Evolutionary conservation across 2,113 vertebrate genomes (phyloP).

Genomic region (Chaenogobius annularis): DNA sequence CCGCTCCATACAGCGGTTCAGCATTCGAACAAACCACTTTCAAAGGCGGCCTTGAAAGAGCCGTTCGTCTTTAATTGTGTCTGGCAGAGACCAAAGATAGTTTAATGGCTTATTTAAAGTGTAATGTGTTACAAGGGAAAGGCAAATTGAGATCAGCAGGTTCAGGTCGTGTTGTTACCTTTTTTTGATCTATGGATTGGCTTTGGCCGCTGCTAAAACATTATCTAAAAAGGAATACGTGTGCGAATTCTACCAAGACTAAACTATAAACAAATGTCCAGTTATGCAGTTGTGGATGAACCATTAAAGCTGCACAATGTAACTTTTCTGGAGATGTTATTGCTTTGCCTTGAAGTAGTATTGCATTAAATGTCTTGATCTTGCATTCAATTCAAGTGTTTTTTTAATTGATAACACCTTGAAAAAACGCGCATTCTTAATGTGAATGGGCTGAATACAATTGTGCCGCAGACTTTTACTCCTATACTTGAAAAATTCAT

Average conservation of each 20-base stretch:
- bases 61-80: not conserved
- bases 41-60: constrained; percentile 14
- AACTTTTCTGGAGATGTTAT: too few relatives aligned
- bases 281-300: not conserved
- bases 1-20: constrained; percentile 17
- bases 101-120: constrained; percentile 15
- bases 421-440: not conserved
- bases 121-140: not conserved
- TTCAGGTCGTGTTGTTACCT: not conserved
- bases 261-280: not conserved
- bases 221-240: not conserved
- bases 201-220: not conserved
- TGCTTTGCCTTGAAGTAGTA: too few relatives aligned
- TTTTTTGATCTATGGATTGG: not conserved
- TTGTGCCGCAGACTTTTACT: too few relatives aligned
- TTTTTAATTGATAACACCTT: not conserved
- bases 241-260: not conserved
- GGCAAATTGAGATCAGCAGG: not conserved
- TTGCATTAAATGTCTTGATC: not conserved
- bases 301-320: not conserved
- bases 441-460: too few relatives aligned
- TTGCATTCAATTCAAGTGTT: not conserved
- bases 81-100: not conserved
- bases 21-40: not conserved
- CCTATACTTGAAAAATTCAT: too few relatives aligned